A percentile compares a stretch with the other conserved stretches of the same genome.
phyloP scores from a whole-genome alignment of 2,797 vertebrate genomes.

The Phalanger gymnotis region DNA sequence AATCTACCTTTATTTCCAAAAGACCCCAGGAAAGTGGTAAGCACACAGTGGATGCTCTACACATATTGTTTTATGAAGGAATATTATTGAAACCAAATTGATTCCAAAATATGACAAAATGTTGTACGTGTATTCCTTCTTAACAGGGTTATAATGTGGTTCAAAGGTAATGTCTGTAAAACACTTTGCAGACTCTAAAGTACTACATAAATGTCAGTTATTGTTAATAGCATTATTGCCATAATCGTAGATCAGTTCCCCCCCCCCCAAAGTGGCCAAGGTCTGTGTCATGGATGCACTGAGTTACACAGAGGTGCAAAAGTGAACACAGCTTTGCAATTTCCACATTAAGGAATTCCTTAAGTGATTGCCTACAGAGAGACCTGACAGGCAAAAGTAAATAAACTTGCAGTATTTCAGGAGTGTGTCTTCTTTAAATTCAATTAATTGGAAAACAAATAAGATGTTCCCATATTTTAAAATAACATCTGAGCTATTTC shows the following conservation, averaged over 20 bases:
- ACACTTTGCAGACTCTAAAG: neutral
- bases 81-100: neutral
- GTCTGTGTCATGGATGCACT: neutral
- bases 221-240: neutral
- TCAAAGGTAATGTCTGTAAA: neutral
- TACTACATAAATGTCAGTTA: neutral
- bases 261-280: neutral
- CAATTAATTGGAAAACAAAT: constrained; percentile 69
- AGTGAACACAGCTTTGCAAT: neutral
- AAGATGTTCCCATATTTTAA: constrained; percentile 72
- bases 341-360: too few relatives aligned
- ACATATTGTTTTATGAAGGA: neutral
- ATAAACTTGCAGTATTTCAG: constrained; percentile 53
- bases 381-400: constrained; percentile 46
- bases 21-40: neutral
- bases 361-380: constrained; percentile 45
- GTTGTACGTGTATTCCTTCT: neutral
- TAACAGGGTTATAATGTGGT: neutral
- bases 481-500: constrained; percentile 67
- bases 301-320: neutral
- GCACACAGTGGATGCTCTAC: neutral
- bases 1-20: neutral
- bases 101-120: neutral
- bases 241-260: neutral
- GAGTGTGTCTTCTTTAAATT: constrained; percentile 45